A percentile compares a stretch with the other conserved stretches of the same genome.
These are phyloP conservation scores for Oreocharis arfaki DNA, from an alignment of 2,113 vertebrate species.

Conservation along the genomic window DNA sequence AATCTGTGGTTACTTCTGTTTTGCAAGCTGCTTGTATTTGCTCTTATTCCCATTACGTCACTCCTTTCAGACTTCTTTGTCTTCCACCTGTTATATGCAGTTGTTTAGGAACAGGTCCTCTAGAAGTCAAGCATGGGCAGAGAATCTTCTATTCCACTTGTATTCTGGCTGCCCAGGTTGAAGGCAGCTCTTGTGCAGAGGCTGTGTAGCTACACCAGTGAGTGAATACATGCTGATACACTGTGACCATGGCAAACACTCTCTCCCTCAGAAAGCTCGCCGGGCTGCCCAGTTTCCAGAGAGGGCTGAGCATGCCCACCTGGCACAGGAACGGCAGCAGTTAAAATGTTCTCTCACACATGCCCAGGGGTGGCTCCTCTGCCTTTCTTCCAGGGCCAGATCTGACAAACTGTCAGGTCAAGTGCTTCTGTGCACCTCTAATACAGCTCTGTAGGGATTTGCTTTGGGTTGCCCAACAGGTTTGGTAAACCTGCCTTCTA, in stretches of 20 bases:
- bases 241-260: fast-evolving
- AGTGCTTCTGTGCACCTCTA: background rate
- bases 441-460: background rate
- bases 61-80: background rate
- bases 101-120: background rate
- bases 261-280: background rate
- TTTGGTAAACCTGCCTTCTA: background rate
- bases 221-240: fast-evolving
- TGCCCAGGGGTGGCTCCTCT: fast-evolving
- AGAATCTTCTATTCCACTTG: background rate
- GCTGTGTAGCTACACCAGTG: background rate
- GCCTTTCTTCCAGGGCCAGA: background rate
- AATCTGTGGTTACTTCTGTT: background rate
- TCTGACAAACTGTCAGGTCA: background rate
- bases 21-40: background rate
- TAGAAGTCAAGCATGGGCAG: background rate
- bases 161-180: background rate
- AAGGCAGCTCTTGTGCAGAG: background rate
- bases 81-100: background rate
- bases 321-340: background rate
- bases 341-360: background rate
- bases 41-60: background rate
- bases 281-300: background rate
- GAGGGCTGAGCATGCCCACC: background rate
- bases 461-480: background rate